phyloP scores from a whole-genome alignment of 2,113 vertebrate species.

The Cyanoderma ruficeps region DNA sequence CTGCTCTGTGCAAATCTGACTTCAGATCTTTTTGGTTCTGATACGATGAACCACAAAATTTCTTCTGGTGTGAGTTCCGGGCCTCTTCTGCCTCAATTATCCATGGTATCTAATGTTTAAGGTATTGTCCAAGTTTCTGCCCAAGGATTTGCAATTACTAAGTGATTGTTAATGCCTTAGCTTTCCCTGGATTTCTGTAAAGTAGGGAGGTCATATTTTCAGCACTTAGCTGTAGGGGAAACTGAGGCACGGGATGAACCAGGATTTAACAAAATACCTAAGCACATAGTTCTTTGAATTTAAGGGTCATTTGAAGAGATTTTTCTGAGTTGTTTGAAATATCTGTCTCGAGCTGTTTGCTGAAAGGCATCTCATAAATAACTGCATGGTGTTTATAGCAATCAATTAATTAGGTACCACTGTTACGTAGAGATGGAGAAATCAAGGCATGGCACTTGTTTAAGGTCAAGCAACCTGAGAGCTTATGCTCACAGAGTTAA shows the following conservation, averaged over 20 bases:
- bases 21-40: background rate
- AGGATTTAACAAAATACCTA: background rate
- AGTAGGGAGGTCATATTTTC: background rate
- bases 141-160: background rate
- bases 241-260: background rate
- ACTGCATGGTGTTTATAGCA: background rate
- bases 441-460: background rate
- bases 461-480: background rate
- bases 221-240: background rate
- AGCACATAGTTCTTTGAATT: background rate
- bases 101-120: background rate
- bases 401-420: background rate
- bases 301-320: background rate
- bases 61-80: background rate
- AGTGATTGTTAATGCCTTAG: background rate
- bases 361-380: background rate
- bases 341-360: background rate
- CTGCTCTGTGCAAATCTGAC: background rate
- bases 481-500: background rate
- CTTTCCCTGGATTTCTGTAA: background rate
- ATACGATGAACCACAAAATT: background rate
- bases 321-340: background rate
- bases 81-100: background rate
- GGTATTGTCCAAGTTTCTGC: background rate
- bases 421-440: background rate